Conservation (phyloP, 2,113 vertebrate species). For the Pteruthius melanotis region DNA sequence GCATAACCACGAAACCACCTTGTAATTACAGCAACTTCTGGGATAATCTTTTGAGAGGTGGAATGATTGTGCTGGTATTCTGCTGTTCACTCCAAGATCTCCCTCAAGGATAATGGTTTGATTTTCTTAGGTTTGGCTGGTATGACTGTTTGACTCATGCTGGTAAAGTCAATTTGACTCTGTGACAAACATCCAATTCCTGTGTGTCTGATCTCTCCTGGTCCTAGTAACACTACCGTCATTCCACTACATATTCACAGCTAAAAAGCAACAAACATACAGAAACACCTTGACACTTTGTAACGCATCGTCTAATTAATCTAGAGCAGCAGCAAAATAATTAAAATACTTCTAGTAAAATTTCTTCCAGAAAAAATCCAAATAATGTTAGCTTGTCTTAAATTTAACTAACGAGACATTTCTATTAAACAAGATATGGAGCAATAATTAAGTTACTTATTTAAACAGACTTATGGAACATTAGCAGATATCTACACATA, state of each 20-base stretch:
- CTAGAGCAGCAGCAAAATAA: not conserved
- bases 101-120: not conserved
- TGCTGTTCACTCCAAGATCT: not conserved
- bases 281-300: not conserved
- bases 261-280: not conserved
- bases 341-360: not conserved
- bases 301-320: not conserved
- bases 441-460: constrained; percentile 21
- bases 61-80: constrained; percentile 23
- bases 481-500: not conserved
- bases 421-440: not conserved
- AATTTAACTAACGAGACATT: not conserved
- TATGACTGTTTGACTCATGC: not conserved
- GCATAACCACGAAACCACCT: constrained; percentile 43
- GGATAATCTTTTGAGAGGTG: constrained; percentile 48
- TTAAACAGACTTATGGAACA: constrained; percentile 1
- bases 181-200: not conserved
- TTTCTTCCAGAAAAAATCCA: not conserved
- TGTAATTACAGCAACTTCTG: constrained; percentile 29
- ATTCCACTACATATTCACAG: not conserved
- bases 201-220: not conserved
- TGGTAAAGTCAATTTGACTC: constrained; percentile 31
- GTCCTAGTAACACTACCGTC: not conserved
- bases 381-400: not conserved
- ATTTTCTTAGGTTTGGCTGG: constrained; percentile 37